These are phyloP conservation scores for Tympanoctomys barrerae DNA, from an alignment of 2,797 vertebrate genomes.

Conservation along the genomic window DNA sequence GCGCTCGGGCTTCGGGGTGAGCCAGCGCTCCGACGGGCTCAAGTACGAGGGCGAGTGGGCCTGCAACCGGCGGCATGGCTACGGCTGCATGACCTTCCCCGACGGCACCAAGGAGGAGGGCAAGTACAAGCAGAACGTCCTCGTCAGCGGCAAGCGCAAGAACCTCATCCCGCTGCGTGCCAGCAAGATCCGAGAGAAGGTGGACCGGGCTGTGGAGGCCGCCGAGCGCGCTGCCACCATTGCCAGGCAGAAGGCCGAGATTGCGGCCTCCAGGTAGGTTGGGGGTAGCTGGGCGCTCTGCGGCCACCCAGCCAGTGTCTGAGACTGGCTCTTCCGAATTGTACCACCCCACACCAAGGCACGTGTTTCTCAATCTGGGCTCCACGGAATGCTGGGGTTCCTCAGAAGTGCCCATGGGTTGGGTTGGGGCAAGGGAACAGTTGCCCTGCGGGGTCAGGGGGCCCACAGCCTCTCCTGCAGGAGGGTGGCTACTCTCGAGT, in stretches of 20 bases:
- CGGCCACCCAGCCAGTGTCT: accelerated
- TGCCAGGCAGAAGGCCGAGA: constrained; percentile 96
- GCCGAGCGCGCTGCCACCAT: constrained; percentile 95
- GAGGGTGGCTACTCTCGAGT: accelerated
- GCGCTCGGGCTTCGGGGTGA: constrained; percentile 95
- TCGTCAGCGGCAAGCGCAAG: constrained; percentile 98
- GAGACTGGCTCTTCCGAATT: accelerated
- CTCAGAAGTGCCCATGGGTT: background rate
- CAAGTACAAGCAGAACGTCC: constrained; percentile 98
- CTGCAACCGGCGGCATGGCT: constrained; percentile 97
- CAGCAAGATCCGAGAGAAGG: constrained; percentile 99
- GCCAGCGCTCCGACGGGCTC: constrained; percentile 96
- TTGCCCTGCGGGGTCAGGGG: too few species aligned
- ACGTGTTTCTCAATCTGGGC: accelerated
- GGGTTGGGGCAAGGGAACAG: too few species aligned
- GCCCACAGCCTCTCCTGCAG: background rate
- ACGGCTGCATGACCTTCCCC: constrained; percentile 97
- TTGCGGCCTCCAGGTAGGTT: constrained; percentile 95
- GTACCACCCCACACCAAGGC: accelerated
- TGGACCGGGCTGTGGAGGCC: constrained; percentile 96
- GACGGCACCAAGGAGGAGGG: constrained; percentile 99
- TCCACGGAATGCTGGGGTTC: accelerated
- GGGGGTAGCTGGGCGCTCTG: accelerated
- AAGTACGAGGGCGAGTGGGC: constrained; percentile 98
- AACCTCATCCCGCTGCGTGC: constrained; percentile 98